These are phyloP conservation scores for Stomatorhinus walkeri DNA, from an alignment of 2,797 vertebrate genomes.

Conservation along the genomic window DNA sequence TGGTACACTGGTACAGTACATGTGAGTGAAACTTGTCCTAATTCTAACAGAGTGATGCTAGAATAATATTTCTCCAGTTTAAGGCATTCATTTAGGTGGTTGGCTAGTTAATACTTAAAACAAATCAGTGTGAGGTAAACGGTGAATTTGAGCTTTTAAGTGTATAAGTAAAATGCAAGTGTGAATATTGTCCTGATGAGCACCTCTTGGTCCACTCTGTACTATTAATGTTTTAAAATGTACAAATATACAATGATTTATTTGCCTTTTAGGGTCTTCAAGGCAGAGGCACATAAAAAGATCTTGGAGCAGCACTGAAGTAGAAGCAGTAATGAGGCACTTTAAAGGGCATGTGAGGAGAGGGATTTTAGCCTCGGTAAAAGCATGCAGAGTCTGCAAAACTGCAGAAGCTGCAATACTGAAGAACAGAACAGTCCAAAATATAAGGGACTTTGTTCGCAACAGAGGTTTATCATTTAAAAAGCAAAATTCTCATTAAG, in stretches of 20 bases:
- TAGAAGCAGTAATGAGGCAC: neutral
- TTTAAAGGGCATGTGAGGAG: neutral
- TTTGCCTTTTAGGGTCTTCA: neutral
- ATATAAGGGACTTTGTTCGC: neutral
- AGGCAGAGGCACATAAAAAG: neutral
- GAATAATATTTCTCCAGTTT: neutral
- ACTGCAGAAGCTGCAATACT: neutral
- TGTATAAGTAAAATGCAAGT: neutral
- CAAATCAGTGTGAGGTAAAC: neutral
- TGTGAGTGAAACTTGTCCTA: neutral
- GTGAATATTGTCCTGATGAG: neutral
- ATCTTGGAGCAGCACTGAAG: neutral
- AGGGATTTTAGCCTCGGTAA: neutral
- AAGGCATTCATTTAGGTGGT: neutral
- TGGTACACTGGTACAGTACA: no score
- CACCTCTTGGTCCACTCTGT: neutral
- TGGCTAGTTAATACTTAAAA: neutral
- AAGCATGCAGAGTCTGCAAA: neutral
- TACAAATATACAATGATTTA: neutral
- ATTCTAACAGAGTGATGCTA: neutral
- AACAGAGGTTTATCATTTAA: neutral
- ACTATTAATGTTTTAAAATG: neutral
- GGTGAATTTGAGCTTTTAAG: neutral
- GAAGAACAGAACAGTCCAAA: neutral
- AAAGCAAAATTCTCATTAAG: neutral